Evolutionary conservation across 2,888 invertebrate genomes (phyloP), one percentile per base, ranked within the genome.

Genomic region (Stenichneumon culpator): DNA sequence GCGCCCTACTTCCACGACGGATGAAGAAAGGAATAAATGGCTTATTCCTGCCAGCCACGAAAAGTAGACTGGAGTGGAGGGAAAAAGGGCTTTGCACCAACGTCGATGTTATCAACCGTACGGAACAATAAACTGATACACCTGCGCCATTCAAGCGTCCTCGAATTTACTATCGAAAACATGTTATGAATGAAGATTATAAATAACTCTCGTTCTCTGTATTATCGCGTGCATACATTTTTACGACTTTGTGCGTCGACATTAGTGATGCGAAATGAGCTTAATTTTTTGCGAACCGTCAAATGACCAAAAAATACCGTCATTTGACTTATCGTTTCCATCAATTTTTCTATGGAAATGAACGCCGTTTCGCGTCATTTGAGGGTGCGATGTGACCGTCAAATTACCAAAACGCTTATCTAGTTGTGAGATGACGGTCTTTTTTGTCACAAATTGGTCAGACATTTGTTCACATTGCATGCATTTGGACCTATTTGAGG

Each of bases 161-260:
- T 22, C 57, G 57, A 32, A 39, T 22, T 36, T n/a, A 52, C 11
- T 32, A 14, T 36, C 5, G 14, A 47, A 69, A 50, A 47, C 54
- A 57, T 1, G 7, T 22, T 65, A 65, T 79, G 79, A 79, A 79
- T 79, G 72, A 72, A 79, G 54, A 65, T 72, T 79, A 72, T 79
- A 79, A 79, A 79, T 54, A 72, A 65, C 32, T 47, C 19, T 14
- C 52, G 36, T 22, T 50, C 57, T 44, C 57, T 25, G 22, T 2
- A 3, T 14, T 57, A 63, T 78, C 57, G 70, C 63, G 47, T 63
- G 70, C 32, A 16, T 14, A 19, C 16, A 25, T 47, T 60, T 60
- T 70, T 44, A 54, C 52, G 54, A 36, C 6, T 2, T 32, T 14
- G 22, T 14, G 19, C 14, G 1, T 2, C 9, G 36, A 36, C 7